phyloP scores from a whole-genome alignment of 2,888 invertebrate species.

The Noctua janthina region DNA sequence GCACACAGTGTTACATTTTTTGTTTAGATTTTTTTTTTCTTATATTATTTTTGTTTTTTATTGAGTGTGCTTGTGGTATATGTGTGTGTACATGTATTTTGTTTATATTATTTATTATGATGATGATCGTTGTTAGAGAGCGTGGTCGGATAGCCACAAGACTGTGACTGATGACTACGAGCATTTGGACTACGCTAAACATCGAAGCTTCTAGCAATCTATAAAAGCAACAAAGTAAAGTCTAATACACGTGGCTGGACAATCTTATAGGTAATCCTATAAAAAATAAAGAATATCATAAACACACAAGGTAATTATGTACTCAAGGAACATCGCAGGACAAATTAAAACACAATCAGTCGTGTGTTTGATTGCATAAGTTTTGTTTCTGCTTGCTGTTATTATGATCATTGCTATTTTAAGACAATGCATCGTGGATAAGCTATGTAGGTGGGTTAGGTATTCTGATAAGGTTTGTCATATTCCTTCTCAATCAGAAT shows the following conservation, averaged over 20 bases:
- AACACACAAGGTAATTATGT: conserved; percentile 18
- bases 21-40: too few species aligned
- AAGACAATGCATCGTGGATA: conserved; percentile 25
- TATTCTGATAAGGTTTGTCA: not conserved
- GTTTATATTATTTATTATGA: too few species aligned
- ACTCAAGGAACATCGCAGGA: conserved; percentile 15
- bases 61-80: too few species aligned
- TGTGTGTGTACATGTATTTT: too few species aligned
- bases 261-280: not conserved
- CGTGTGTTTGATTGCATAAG: conserved; percentile 37
- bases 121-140: too few species aligned
- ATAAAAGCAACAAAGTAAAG: not conserved
- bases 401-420: conserved; percentile 46
- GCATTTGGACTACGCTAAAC: not conserved
- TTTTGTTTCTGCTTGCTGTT: conserved; percentile 19
- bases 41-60: too few species aligned
- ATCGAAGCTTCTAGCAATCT: not conserved
- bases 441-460: not conserved
- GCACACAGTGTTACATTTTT: too few species aligned
- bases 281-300: not conserved
- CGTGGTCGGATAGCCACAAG: not conserved
- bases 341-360: conserved; percentile 34
- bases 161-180: not conserved
- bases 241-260: conserved; percentile 10
- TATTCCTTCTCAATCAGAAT: not conserved